Conservation (phyloP, 2,797 vertebrate species). For the Chrosomus eos region DNA sequence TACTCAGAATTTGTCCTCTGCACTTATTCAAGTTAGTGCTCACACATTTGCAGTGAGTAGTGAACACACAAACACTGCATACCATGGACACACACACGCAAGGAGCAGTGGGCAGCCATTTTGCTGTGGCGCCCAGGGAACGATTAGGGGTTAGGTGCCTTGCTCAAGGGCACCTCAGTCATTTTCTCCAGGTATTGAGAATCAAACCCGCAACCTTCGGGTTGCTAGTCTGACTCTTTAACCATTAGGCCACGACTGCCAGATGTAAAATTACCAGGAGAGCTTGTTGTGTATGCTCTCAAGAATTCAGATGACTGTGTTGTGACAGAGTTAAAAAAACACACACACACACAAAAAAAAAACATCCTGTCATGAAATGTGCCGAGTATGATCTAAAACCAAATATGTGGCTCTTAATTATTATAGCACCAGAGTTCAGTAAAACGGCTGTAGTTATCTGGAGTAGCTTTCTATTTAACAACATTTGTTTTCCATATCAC, state of each 20-base stretch:
- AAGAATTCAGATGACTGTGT: neutral
- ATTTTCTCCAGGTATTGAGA: no score
- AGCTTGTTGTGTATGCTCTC: neutral
- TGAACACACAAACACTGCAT: neutral
- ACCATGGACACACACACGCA: neutral
- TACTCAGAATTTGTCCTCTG: no score
- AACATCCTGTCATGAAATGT: neutral
- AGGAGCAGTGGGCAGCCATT: no score
- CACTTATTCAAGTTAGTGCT: no score
- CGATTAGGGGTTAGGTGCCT: no score
- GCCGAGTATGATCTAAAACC: neutral
- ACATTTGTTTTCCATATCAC: slow-evolving; percentile 30
- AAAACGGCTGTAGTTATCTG: slow-evolving; percentile 15
- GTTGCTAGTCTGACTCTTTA: no score
- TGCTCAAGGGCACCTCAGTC: no score
- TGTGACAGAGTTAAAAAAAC: neutral
- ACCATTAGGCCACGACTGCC: no score
- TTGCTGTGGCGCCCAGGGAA: no score
- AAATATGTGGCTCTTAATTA: neutral
- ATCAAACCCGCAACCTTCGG: no score
- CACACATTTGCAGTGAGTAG: neutral
- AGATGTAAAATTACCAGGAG: neutral
- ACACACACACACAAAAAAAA: neutral
- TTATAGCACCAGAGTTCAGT: neutral
- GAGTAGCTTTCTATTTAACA: slow-evolving; percentile 34